Percentiles rank a stretch among this genome's conserved stretches.
These are phyloP conservation scores for Neoarius graeffei DNA, from an alignment of 2,113 vertebrate species.

Conservation along the genomic window DNA sequence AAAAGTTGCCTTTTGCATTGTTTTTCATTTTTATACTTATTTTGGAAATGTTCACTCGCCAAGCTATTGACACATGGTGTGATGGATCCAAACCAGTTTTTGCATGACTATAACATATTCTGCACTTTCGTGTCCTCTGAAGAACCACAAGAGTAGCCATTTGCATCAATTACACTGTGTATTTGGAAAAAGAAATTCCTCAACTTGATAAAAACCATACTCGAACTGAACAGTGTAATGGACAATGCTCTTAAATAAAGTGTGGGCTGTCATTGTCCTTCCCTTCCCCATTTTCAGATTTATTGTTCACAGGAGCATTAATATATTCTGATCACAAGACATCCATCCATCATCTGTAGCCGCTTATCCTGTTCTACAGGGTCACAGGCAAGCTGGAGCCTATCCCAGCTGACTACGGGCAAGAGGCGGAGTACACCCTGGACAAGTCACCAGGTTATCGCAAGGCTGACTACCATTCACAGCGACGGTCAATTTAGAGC, in stretches of 20 bases:
- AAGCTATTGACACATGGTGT: not conserved
- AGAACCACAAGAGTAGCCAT: not conserved
- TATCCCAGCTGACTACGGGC: no score
- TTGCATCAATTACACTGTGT: not conserved
- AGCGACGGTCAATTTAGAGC: no score
- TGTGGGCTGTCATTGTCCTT: not conserved
- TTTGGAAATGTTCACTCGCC: not conserved
- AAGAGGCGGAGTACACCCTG: not conserved
- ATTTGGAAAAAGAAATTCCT: not conserved
- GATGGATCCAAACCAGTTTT: not conserved
- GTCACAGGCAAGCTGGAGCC: no score
- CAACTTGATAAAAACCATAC: not conserved
- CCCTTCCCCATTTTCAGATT: not conserved
- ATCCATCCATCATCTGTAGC: no score
- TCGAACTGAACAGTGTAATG: not conserved
- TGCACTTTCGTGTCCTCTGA: not conserved
- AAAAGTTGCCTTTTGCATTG: not conserved
- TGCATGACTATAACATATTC: not conserved
- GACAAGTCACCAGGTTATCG: no score
- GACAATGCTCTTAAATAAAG: constrained; percentile 8
- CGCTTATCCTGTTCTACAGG: no score
- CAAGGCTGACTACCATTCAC: no score
- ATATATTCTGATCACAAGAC: no score
- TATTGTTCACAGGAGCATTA: not conserved
- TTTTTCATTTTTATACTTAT: not conserved